These are phyloP conservation scores for Poeciliopsis gracilis DNA, from an alignment of 2,797 vertebrate species.

Conservation along the genomic window DNA sequence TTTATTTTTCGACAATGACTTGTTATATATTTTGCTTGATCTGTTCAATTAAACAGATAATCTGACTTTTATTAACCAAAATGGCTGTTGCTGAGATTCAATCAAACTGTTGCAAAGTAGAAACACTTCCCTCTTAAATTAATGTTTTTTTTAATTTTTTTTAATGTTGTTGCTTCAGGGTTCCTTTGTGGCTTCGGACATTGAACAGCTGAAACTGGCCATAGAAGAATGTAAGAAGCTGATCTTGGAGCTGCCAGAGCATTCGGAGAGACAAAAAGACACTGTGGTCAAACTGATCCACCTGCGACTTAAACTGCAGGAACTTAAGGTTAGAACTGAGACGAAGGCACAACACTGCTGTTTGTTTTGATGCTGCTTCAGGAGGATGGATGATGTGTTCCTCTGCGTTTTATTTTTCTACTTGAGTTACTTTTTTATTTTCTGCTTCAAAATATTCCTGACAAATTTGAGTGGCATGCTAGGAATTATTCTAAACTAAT, in stretches of 20 bases:
- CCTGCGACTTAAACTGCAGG: constrained; percentile 95
- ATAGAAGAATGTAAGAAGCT: constrained; percentile 94
- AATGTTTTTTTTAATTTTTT: background rate
- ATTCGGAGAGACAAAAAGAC: constrained; percentile 95
- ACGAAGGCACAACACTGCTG: background rate
- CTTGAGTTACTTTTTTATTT: background rate
- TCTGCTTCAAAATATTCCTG: background rate
- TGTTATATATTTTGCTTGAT: background rate
- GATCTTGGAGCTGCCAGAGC: constrained; percentile 93
- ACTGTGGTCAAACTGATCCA: constrained; percentile 95
- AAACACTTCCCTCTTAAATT: background rate
- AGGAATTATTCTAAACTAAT: background rate
- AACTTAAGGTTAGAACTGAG: constrained; percentile 87
- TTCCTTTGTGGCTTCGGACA: constrained; percentile 89
- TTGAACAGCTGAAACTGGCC: constrained; percentile 89
- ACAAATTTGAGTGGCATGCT: background rate
- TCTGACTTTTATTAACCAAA: background rate
- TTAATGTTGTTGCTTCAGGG: constrained; percentile 74
- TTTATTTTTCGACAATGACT: background rate
- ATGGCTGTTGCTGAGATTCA: background rate
- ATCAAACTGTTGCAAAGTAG: background rate
- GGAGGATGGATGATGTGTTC: too few species aligned
- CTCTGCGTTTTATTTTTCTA: background rate
- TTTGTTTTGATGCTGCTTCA: constrained; percentile 1
- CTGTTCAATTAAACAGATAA: background rate